Conservation (phyloP, 1,140 invertebrate genomes). For the Caenorhabditis brenneri region DNA sequence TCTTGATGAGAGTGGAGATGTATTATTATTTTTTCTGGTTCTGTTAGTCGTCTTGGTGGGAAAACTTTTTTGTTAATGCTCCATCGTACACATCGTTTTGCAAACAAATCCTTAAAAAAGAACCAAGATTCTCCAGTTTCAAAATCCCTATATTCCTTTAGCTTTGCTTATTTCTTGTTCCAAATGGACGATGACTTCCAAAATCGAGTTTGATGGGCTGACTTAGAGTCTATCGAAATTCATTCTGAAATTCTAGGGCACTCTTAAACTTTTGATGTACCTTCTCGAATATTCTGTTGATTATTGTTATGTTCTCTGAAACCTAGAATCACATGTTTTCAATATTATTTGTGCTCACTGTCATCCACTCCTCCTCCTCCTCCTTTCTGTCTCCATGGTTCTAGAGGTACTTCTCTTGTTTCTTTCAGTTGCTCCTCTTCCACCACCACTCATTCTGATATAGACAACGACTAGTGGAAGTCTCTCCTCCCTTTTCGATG, state of each 20-base stretch:
- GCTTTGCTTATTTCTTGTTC: too few relatives aligned
- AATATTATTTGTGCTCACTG: neutral
- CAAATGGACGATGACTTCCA: too few relatives aligned
- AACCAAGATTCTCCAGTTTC: too few relatives aligned
- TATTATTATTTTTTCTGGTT: too few relatives aligned
- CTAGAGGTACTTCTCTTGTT: neutral
- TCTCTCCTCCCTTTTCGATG: neutral
- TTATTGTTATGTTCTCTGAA: conserved; percentile 12
- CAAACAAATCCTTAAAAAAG: too few relatives aligned
- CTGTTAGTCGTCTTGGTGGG: too few relatives aligned
- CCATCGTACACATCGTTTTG: too few relatives aligned
- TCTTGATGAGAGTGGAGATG: too few relatives aligned
- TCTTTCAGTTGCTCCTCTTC: neutral
- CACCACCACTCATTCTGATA: neutral
- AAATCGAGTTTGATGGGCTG: too few relatives aligned
- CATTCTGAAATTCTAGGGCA: too few relatives aligned
- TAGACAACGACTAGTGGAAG: neutral
- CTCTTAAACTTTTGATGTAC: neutral
- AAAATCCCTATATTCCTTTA: too few relatives aligned
- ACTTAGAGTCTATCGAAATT: neutral
- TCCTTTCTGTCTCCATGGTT: neutral
- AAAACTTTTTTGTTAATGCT: too few relatives aligned
- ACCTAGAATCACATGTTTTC: conserved; percentile 8
- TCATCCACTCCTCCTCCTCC: neutral
- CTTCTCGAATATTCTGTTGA: neutral